Percentiles rank a stretch among this genome's conserved stretches.
Evolutionary conservation across 1,140 invertebrate species (phyloP).

Genomic region (Saccostrea echinata): DNA sequence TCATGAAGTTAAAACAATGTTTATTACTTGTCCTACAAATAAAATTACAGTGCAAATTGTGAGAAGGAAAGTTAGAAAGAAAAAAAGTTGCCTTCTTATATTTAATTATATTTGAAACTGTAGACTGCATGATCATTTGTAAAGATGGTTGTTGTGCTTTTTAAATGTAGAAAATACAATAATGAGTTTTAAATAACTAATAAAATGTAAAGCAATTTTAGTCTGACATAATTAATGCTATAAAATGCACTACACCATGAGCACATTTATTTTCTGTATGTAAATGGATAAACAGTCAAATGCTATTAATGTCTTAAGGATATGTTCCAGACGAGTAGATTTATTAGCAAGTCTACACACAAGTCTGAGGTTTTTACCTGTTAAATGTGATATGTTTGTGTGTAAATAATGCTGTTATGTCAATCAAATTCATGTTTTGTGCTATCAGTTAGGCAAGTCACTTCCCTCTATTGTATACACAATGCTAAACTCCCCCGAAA

Average conservation of each 20-base stretch:
- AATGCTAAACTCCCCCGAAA: neutral
- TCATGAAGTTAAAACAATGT: neutral
- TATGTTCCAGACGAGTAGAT: neutral
- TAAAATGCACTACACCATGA: no score
- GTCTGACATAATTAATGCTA: no score
- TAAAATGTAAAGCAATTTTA: no score
- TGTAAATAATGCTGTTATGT: neutral
- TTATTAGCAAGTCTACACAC: conserved; percentile 3
- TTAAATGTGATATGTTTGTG: conserved; percentile 5
- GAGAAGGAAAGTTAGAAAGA: no score
- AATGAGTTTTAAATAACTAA: no score
- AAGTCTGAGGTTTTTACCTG: neutral
- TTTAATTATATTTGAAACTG: no score
- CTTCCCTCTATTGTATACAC: neutral
- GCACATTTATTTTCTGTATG: no score
- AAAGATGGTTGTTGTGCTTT: no score
- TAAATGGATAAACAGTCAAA: no score
- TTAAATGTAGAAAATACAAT: no score
- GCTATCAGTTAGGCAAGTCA: neutral
- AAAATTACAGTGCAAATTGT: neutral
- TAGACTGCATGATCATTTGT: no score
- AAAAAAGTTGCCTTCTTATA: no score
- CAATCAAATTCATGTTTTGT: conserved; percentile 7
- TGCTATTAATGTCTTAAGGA: neutral
- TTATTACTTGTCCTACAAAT: conserved; percentile 4